Evolutionary conservation across 2,797 vertebrate genomes (phyloP), one percentile per base, ranked within the genome.

Genomic region (Onychomys torridus): DNA sequence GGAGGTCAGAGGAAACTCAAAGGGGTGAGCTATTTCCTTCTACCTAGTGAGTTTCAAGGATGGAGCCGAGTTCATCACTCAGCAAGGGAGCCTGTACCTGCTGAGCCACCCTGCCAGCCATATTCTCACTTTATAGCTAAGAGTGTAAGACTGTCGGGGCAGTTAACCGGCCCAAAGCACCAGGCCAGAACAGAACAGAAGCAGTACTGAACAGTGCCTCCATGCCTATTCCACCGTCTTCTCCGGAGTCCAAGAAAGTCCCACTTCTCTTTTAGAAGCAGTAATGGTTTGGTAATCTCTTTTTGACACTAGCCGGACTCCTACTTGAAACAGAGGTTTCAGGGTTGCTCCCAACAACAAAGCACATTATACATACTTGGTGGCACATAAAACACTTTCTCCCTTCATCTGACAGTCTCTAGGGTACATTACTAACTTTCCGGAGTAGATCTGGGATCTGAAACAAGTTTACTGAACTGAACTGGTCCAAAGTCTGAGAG

Each of bases 331-430:
- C 13, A 69, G 6, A 86, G n/a, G 52, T 78, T 46, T 34, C 8
- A 87, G 37, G 59, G 40, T 65, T 86, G 82, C 73, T 79, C 77
- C 61, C 29, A 84, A 59, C 78, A 46, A 90, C 73, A 95, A 52
- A 46, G 63, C 13, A 90, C 43, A 46, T 77, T 57, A 55, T 55
- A 55, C 16, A 73, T 8, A 49, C 32, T 57, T 37, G 17, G 59
- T 16, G 40, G 29, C 52, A 63, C 10, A 65, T 34, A 71, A 69
- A 63, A 83, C 12, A 49, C 37, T 78, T n/a, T 59, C 32, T 32
- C 49, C 25, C n/a, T 55, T 46, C 76, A 61, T 67, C 40, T 63
- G 46, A 65, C 40, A 29, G 77, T 40, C 46, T n/a, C 63, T n/a
- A 6, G 81, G 37, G 79, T 63, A 32, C 40, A 52, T 21, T 59